These are phyloP conservation scores for Lucilia cuprina DNA, from an alignment of 1,140 invertebrate species.

Conservation along the genomic window DNA sequence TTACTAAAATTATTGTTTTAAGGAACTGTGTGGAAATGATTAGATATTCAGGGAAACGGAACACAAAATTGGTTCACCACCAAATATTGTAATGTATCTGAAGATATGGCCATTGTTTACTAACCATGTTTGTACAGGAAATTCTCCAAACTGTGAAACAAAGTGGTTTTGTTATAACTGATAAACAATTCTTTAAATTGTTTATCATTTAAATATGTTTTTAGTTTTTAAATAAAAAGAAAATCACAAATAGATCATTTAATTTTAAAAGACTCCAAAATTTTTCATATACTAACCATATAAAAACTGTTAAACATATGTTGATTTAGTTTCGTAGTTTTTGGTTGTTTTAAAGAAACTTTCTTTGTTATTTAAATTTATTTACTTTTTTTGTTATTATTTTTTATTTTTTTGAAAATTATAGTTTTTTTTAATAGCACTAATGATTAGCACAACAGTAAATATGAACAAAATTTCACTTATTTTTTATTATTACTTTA, in stretches of 20 bases:
- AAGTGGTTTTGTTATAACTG: too few relatives aligned
- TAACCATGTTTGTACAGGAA: too few relatives aligned
- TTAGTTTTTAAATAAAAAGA: too few relatives aligned
- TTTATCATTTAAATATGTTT: too few relatives aligned
- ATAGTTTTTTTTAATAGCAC: not conserved
- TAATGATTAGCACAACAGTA: not conserved
- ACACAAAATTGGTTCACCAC: too few relatives aligned
- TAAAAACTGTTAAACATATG: not conserved
- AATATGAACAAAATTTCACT: conserved; percentile 20
- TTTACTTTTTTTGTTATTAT: not conserved
- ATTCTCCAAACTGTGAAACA: too few relatives aligned
- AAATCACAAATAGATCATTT: not conserved
- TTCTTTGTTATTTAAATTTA: conserved; percentile 30
- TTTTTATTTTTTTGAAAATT: not conserved
- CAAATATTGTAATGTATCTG: too few relatives aligned
- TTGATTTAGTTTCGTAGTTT: not conserved
- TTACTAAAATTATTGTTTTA: too few relatives aligned
- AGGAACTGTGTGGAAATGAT: too few relatives aligned
- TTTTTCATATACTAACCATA: not conserved
- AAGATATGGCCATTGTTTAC: too few relatives aligned
- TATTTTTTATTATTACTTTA: not conserved
- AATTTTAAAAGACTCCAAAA: not conserved
- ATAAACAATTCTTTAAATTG: too few relatives aligned
- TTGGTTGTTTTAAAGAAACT: not conserved
- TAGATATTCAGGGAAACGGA: too few relatives aligned